Base-by-base conservation (phyloP, 1,140 invertebrate species). In the Phenacoccus solenopsis region DNA sequence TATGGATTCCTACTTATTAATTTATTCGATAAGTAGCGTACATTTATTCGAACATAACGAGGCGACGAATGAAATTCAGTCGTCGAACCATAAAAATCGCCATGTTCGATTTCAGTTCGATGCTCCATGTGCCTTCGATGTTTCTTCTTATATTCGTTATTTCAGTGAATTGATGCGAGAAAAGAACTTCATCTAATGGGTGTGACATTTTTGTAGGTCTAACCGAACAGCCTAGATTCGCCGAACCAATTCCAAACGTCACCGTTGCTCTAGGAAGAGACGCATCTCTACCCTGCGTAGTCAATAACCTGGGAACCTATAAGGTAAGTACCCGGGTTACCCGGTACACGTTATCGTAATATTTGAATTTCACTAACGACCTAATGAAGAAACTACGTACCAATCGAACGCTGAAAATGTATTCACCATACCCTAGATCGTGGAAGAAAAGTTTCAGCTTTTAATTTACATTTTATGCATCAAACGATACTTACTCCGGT, bases 201-300 rank as follows among this genome's bases (percentile, higher is more conserved):
- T n/a, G n/a, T n/a, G n/a, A n/a, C n/a, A 49, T 49, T 78, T 73
- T 85, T 83, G n/a, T 83, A 93, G 90, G 89, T 70, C 81, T 91
- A 75, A 89, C 89, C 69, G 88, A 90, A 75, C 88, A 87, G 74
- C 91, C 91, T 12, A 85, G 87, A 73, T 93, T 94, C 76, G 87
- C 89, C 21, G 90, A 93, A 78, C 89, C 90, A 22, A 91, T 93
- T 76, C 90, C 90, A 27, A 93, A 93, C 78, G 88, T 91, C 71
- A 94, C 91, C 2, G 91, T 93, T 64, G 89, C 91, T 57, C 83
- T 93, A 24, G 91, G 91, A 70, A 83, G 91, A 75, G 91, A 94
- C 77, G 91, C 90, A 56, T 91, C 87, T 76, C 80, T 94, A 73
- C 90, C 90, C 12, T 94, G 92, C 75, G 89, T 93, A 68, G 90